phyloP scores from a whole-genome alignment of 1,140 invertebrate species.

The Drosophila pandora region DNA sequence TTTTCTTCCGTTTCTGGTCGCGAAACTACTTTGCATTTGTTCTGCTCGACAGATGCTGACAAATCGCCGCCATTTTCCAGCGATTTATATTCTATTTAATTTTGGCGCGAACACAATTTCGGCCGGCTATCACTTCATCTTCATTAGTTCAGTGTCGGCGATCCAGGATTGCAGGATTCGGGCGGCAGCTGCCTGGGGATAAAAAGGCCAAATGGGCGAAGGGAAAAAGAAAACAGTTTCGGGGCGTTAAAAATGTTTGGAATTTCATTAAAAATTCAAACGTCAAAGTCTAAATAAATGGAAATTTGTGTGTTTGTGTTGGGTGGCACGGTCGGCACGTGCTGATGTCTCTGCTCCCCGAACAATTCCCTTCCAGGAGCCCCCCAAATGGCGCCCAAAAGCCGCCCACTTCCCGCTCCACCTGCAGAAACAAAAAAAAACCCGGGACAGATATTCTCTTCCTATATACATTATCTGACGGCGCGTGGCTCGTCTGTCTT shows the following conservation, averaged over 20 bases:
- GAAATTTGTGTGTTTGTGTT: conserved; percentile 57
- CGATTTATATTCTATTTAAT: conserved; percentile 83
- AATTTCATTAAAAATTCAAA: conserved; percentile 83
- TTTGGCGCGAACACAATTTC: conserved; percentile 51
- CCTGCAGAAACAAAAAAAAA: conserved; percentile 13
- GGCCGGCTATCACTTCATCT: conserved; percentile 71
- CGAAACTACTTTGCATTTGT: conserved; percentile 75
- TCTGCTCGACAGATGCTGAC: conserved; percentile 71
- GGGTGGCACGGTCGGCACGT: conserved; percentile 52
- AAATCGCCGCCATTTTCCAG: conserved; percentile 76
- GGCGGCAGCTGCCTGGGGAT: conserved; percentile 46
- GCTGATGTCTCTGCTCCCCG: conserved; percentile 30
- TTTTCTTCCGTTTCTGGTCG: conserved; percentile 11
- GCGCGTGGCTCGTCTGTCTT: conserved; percentile 34
- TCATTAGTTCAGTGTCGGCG: conserved; percentile 62
- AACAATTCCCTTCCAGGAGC: background rate
- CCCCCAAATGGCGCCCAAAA: background rate
- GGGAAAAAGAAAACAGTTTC: conserved; percentile 40
- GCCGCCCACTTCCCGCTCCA: conserved; percentile 6
- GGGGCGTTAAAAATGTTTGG: conserved; percentile 76
- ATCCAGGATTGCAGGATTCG: conserved; percentile 23
- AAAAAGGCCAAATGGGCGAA: conserved; percentile 23
- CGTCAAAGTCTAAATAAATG: conserved; percentile 80
- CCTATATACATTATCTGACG: conserved; percentile 48
- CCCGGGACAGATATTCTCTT: conserved; percentile 12